Base-by-base conservation (phyloP, 2,888 invertebrate genomes). In the Drosophila eohydei region DNA sequence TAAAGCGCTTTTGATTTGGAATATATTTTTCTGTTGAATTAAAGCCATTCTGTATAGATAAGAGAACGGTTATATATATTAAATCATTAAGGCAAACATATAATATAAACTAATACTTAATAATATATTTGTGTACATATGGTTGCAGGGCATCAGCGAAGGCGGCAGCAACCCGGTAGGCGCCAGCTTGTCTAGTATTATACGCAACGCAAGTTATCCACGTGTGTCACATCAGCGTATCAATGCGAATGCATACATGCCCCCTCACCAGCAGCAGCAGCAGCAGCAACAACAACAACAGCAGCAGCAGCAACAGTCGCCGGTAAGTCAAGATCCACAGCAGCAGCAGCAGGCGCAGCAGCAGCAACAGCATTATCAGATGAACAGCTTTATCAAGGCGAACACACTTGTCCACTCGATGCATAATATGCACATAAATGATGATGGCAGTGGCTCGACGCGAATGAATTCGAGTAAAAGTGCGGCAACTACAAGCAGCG, bases 131-230 rank as follows among this genome's bases (percentile, higher is more conserved):
- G n/a, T 14, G 3, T 30, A 9, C 21, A 0, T 12, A 26, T n/a
- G 28, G 36, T 89, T 90, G 8, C 76, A 92, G 92, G 83, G 76
- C 46, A 84, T 91, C 71, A 91, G 80, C 63, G 93, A 93, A 57
- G 88, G 86, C 57, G 89, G 86, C 57, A 88, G 89, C 67, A 90
- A 90, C 64, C 54, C 54, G 7, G 89, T 90, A 59, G 90, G 90
- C 59, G 81, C 72, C 85, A 92, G 74, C 62, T 75, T 93, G 58
- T 91, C 92, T 76, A 90, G 89, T 60, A 72, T 92, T 71, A 92
- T 92, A 77, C 91, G 93, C 51, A 93, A 93, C 72, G 69, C 66
- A 21, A 93, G 93, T 41, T 93, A 89, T 76, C 88, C 91, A 26
- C 85, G 92, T 55, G 81, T 85, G 38, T 88, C 84, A 28, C 91